A percentile compares a stretch with the other conserved stretches of the same genome.
These are phyloP conservation scores for Meloidogyne floridensis DNA, from an alignment of 1,140 invertebrate genomes.

Conservation along the genomic window DNA sequence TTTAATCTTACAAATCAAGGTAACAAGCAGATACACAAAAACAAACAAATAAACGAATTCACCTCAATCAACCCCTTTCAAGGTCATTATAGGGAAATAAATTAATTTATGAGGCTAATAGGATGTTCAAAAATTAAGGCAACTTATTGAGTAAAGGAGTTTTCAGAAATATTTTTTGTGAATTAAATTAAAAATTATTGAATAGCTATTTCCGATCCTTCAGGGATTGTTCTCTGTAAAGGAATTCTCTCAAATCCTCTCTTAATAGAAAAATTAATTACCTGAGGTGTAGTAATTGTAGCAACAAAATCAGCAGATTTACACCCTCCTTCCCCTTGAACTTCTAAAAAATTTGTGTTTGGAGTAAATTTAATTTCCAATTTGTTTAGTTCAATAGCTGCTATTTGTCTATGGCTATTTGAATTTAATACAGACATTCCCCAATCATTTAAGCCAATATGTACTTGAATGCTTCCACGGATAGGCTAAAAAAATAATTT, in stretches of 20 bases:
- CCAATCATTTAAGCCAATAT: slow-evolving; percentile 48
- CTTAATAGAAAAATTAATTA: neutral
- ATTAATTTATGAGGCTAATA: neutral
- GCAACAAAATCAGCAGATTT: slow-evolving; percentile 37
- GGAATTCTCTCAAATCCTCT: too few relatives aligned
- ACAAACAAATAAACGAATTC: neutral
- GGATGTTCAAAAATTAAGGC: neutral
- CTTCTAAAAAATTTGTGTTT: slow-evolving; percentile 41
- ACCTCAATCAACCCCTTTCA: neutral
- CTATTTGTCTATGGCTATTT: slow-evolving; percentile 46
- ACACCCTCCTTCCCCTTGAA: slow-evolving; percentile 5
- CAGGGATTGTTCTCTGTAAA: too few relatives aligned
- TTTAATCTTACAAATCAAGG: slow-evolving; percentile 3
- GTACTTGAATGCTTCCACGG: slow-evolving; percentile 37
- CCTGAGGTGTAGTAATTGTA: slow-evolving; percentile 42
- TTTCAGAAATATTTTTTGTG: too few relatives aligned
- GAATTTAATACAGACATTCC: slow-evolving; percentile 41
- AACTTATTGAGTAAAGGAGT: too few relatives aligned
- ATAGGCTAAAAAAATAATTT: slow-evolving; percentile 45
- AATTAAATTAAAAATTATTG: too few relatives aligned
- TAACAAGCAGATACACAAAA: neutral
- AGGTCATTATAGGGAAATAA: slow-evolving; percentile 1
- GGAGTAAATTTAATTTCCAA: slow-evolving; percentile 46
- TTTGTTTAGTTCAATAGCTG: slow-evolving; percentile 44
- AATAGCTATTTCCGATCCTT: too few relatives aligned